phyloP scores from a whole-genome alignment of 2,797 vertebrate genomes.

The Streptopelia turtur region DNA sequence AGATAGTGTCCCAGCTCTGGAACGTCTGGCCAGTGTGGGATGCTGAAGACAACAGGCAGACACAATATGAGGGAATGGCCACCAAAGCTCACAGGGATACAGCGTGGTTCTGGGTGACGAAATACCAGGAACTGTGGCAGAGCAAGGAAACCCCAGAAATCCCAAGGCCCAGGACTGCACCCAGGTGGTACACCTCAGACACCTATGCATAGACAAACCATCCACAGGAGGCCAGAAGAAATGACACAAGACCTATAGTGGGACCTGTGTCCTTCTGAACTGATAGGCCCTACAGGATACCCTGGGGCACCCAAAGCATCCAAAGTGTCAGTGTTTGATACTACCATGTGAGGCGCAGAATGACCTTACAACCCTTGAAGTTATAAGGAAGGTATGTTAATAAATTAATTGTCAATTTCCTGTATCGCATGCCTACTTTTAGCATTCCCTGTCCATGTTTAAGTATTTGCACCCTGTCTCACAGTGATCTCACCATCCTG shows the following conservation, averaged over 20 bases:
- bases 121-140: too few relatives aligned
- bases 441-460: background rate
- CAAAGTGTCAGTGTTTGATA: background rate
- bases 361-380: too few relatives aligned
- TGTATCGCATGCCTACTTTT: background rate
- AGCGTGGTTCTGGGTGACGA: fast-evolving
- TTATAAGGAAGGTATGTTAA: too few relatives aligned
- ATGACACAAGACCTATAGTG: background rate
- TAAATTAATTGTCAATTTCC: too few relatives aligned
- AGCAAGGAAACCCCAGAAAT: background rate
- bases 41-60: background rate
- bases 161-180: background rate
- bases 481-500: too few relatives aligned
- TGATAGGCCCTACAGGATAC: background rate
- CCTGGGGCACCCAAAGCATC: background rate
- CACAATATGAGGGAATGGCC: background rate
- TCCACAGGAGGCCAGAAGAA: background rate
- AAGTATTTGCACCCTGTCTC: background rate
- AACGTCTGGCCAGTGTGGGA: background rate
- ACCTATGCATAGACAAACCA: background rate
- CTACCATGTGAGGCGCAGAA: background rate
- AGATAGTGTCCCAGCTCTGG: background rate
- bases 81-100: background rate
- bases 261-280: background rate
- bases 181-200: background rate